Base-by-base conservation (phyloP, 2,888 invertebrate species). In the Apocheima hispidaria region DNA sequence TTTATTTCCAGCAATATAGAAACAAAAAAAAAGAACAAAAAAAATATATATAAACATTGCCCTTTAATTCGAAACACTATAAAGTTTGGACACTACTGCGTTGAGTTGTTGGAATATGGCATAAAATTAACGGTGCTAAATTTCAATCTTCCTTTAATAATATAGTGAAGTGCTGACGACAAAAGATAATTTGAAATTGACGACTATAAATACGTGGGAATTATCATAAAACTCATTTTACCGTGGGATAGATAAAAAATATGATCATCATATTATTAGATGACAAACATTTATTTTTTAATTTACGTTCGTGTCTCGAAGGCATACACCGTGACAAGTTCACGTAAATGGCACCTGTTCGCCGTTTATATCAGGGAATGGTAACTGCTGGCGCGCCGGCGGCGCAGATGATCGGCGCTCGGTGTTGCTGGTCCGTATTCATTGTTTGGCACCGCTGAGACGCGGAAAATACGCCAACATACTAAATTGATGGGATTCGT, bases 401-500 rank as follows among this genome's bases (percentile, higher is more conserved):
- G 16, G 21, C 49, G 35, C 46, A 28, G 41, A 49, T 36, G 57
- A 33, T 52, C 55, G 44, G 46, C 16, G 28, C 70, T 63, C 43
- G 56, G 69, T 75, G 74, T 76, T 4, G 21, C 7, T 23, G 23
- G 41, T n/a, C 23, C 23, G 6, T 5, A 12, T 74, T 81, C 76
- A 87, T 88, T 85, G 87, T 88, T 88, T 89, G 88, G 88, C 87
- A 89, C 66, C 71, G 66, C 51, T 51, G 64, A 67, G 68, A 78
- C 76, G 74, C 82, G 82, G 82, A 82, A 86, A 78, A 79, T 79
- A 81, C 75, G 78, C 77, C 79, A 79, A 81, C 74, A 76, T 72
- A 68, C 71, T 73, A 68, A 81, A 83, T 83, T 82, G 78, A 86
- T 81, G 77, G 66, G 74, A 79, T 81, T 78, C 69, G 67, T 62